Conservation (phyloP, 1,140 invertebrate species). For the Latrodectus geometricus region DNA sequence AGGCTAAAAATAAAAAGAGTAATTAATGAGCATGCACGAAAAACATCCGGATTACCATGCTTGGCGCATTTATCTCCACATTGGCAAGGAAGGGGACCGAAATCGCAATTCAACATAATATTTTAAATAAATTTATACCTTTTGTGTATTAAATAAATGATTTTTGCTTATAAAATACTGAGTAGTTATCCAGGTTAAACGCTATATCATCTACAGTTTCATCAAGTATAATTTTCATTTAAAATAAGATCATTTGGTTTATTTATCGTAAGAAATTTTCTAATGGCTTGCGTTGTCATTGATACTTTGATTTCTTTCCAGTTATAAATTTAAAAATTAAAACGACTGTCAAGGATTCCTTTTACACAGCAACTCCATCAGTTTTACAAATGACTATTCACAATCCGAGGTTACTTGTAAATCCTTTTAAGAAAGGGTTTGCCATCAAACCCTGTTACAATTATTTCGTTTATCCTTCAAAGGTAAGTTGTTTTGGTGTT, state of each 20-base stretch:
- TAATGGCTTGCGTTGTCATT: neutral
- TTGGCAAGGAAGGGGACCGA: no score
- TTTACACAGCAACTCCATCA: constrained; percentile 39
- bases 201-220: no score
- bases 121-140: no score
- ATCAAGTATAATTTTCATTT: no score
- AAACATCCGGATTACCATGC: no score
- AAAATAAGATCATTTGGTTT: neutral
- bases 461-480: constrained; percentile 36
- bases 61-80: no score
- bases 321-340: constrained; percentile 12
- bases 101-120: no score
- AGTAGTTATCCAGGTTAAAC: no score
- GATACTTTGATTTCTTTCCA: neutral
- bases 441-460: constrained; percentile 42
- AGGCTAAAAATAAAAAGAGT: no score
- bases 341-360: constrained; percentile 5
- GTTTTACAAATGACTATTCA: constrained; percentile 43
- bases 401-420: constrained; percentile 23
- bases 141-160: no score
- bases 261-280: neutral
- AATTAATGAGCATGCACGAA: no score
- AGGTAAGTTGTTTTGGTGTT: constrained; percentile 18
- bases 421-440: constrained; percentile 56
- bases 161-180: no score